Conservation (phyloP, 2,113 vertebrate species). For the Nerophis lumbriciformis region DNA sequence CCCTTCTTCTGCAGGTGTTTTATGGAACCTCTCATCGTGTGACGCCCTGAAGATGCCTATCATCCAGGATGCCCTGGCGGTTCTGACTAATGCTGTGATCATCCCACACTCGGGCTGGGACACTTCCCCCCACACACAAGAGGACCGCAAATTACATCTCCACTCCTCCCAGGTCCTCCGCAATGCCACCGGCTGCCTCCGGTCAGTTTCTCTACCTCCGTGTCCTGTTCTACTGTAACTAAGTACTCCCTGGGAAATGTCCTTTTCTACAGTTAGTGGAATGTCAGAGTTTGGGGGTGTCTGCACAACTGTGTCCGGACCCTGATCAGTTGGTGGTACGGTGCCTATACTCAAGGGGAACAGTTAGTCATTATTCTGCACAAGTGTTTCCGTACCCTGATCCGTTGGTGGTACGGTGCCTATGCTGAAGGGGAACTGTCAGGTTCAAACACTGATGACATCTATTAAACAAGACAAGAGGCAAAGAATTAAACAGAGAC, state of each 20-base stretch:
- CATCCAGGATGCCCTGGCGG: slow-evolving; percentile 95
- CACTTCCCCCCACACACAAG: slow-evolving; percentile 85
- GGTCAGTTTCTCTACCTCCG: slow-evolving; percentile 72
- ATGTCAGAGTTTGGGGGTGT: neutral
- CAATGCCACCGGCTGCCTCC: slow-evolving; percentile 96
- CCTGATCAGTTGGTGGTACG: too few species aligned
- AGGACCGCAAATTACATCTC: slow-evolving; percentile 92
- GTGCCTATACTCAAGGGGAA: too few species aligned
- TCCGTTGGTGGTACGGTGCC: too few species aligned
- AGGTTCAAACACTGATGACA: too few species aligned
- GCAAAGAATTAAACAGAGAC: too few species aligned
- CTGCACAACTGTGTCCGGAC: too few species aligned
- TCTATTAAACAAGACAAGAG: too few species aligned
- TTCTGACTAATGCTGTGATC: slow-evolving; percentile 95
- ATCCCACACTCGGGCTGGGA: slow-evolving; percentile 98
- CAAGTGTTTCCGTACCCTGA: too few species aligned
- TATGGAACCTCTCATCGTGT: slow-evolving; percentile 97
- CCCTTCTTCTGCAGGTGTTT: slow-evolving; percentile 77
- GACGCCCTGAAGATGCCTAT: slow-evolving; percentile 99
- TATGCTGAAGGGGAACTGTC: too few species aligned
- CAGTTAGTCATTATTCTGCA: too few species aligned
- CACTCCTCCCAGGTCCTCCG: slow-evolving; percentile 98
- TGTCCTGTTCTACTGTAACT: neutral
- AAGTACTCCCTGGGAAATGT: neutral
- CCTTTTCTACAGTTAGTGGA: neutral